Evolutionary conservation across 2,797 vertebrate species (phyloP).

Genomic region (Accipiter badius): DNA sequence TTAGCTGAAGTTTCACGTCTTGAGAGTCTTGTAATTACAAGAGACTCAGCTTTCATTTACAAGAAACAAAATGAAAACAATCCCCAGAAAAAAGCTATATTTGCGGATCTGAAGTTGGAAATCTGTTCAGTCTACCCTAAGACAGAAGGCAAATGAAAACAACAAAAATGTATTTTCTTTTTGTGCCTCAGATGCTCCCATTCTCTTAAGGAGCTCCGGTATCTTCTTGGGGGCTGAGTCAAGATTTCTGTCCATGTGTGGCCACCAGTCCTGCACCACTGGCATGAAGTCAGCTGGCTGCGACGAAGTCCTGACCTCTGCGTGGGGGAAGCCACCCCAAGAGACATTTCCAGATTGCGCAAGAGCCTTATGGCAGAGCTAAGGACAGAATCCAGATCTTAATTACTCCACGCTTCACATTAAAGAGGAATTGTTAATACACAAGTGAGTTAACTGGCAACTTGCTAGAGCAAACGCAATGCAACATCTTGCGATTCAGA

Average conservation of each 20-base stretch:
- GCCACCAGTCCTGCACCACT: background rate
- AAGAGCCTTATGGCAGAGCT: background rate
- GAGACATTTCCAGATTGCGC: background rate
- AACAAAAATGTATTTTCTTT: constrained; percentile 28
- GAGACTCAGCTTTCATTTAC: constrained; percentile 46
- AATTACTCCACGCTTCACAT: background rate
- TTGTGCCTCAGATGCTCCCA: background rate
- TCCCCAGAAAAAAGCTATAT: constrained; percentile 21
- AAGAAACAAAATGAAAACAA: constrained; percentile 60
- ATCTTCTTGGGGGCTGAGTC: background rate
- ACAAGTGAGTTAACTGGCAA: background rate
- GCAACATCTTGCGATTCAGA: background rate
- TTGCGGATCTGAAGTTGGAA: constrained; percentile 27
- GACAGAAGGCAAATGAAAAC: constrained; percentile 53
- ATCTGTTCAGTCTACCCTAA: constrained; percentile 57
- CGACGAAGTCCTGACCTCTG: background rate
- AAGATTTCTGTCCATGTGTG: accelerated
- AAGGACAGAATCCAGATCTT: background rate
- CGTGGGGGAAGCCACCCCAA: background rate
- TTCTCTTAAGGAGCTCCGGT: background rate
- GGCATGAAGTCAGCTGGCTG: background rate
- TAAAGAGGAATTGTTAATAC: background rate
- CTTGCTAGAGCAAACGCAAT: background rate
- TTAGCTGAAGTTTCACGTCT: background rate
- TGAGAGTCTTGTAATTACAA: background rate